A percentile compares a stretch with the other conserved stretches of the same genome.
Evolutionary conservation across 2,113 vertebrate genomes (phyloP).

Genomic region (Aspiorhynchus laticeps): DNA sequence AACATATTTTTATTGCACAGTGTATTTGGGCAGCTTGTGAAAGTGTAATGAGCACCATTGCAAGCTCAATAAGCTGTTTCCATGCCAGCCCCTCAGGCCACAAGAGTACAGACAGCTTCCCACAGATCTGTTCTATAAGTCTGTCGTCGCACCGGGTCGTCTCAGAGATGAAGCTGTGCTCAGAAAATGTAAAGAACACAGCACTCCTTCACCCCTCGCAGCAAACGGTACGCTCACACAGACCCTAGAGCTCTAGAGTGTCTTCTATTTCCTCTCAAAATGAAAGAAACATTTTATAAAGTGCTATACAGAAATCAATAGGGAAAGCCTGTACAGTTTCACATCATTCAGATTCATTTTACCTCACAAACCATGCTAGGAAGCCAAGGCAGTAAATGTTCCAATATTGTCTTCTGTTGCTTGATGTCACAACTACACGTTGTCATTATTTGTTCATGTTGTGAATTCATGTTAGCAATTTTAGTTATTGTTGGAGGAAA

Average conservation of each 20-base stretch:
- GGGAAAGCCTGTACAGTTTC: conserved; percentile 61
- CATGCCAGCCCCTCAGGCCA: conserved; percentile 16
- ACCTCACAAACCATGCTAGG: background rate
- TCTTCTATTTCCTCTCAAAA: conserved; percentile 62
- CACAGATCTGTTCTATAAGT: conserved; percentile 32
- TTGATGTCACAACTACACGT: background rate
- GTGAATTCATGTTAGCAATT: conserved; percentile 35
- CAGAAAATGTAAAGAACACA: conserved; percentile 10
- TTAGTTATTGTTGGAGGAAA: background rate
- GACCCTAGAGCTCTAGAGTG: conserved; percentile 48
- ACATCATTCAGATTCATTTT: conserved; percentile 65
- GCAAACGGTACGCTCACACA: conserved; percentile 10
- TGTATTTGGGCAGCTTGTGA: conserved; percentile 21
- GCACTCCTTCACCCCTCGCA: conserved; percentile 30
- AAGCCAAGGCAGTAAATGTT: background rate
- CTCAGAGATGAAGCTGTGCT: conserved; percentile 21
- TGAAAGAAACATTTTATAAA: conserved; percentile 70
- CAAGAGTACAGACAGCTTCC: conserved; percentile 20
- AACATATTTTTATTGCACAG: background rate
- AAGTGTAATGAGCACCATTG: conserved; percentile 39
- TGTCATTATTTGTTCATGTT: conserved; percentile 18
- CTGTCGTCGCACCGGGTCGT: background rate
- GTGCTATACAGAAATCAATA: conserved; percentile 68
- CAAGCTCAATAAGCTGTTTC: conserved; percentile 21
- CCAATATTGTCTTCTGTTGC: background rate